Base-by-base conservation (phyloP, 1,140 invertebrate species). In the Palaemon carinicauda region DNA sequence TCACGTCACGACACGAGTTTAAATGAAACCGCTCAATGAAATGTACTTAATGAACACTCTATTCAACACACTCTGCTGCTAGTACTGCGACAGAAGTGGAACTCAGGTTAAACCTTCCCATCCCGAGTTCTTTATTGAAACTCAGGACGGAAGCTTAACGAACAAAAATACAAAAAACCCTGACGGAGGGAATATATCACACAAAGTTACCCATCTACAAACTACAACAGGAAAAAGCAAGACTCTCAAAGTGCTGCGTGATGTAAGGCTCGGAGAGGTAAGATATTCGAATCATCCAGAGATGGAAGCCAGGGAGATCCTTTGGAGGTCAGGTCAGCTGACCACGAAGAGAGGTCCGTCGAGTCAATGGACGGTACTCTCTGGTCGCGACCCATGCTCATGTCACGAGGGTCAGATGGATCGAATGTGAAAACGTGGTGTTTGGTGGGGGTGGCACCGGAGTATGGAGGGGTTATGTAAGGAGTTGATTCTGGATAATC, bases 371-470 rank as follows among this genome's bases (percentile, higher is more conserved):
- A 84, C 7, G 88, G 88, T 51, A 89, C 88, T 21, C 86, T 82
- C 77, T 89, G 88, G 51, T 88, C 87, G 4, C 81, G 75, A 19
- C n/a, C 56, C 0, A 75, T 17, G 79, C 73, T 52, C 78, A 80
- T 19, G 60, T 69, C 81, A 54, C 88, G 73, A 19, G 71, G 53
- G 27, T 82, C 82, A 1, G 24, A 24, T 2, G 82, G 78, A 53
- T 89, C 88, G 56, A 89, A 89, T 41, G 88, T 78, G 86, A 89
- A 89, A 75, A 86, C 82, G 41, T 87, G 80, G 31, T 80, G 82
- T 56, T 89, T 89, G 82, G 88, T 89, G 56, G 88, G 82, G 9
- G 86, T 82, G 41, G 86, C 82, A 1, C 86, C 86, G 2, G 85
- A 80, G 77, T 87, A 88, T 1, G 86, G 87, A 4, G 88, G 86